Base-by-base conservation (phyloP, 2,113 vertebrate genomes). In the Odontophorus gujanensis region DNA sequence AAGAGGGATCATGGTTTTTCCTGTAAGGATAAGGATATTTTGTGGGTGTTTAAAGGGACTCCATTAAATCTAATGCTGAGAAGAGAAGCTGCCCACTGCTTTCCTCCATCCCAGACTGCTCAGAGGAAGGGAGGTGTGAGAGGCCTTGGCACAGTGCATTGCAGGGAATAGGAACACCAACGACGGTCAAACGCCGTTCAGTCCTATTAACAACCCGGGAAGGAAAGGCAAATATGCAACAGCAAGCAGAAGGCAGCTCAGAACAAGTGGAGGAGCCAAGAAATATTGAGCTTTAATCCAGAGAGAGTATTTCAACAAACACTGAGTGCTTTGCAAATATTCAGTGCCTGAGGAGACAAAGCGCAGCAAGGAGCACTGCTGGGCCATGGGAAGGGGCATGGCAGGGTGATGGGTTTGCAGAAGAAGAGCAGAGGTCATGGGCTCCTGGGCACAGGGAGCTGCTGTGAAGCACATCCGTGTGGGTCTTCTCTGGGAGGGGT, bases 211-310 rank as follows among this genome's bases (percentile, higher is more conserved):
- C 81, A 82, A 47, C 74, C 55, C 10, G 2, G 42, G 85, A 85
- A 25, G 55, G 85, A 72, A 51, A 78, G 30, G 66, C 61, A 82
- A 90, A 94, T 80, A 40, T 1, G 2, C 28, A 92, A 63, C 91
- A 90, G 95, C 1, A 59, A 95, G 94, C 95, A 96, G 94, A 96
- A 94, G 92, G 96, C 91, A 8, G 91, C 77, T 62, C 63, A 55
- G 89, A 82, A 76, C 67, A 66, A 40, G 57, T 43, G 62, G 75
- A 63, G 66, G 21, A 93, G 81, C 87, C 92, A 85, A 96, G 93
- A 96, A 96, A 92, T 68, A 88, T 20, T 81, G 85, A 63, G 94
- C 90, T 93, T 57, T 63, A 74, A 96, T 92, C 93, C 71, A 90
- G 87, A 34, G 81, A 80, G 79, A 68, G 43, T 68, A 82, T 85